Evolutionary conservation across 2,888 invertebrate genomes (phyloP).

Genomic region (Drosophila lutescens): DNA sequence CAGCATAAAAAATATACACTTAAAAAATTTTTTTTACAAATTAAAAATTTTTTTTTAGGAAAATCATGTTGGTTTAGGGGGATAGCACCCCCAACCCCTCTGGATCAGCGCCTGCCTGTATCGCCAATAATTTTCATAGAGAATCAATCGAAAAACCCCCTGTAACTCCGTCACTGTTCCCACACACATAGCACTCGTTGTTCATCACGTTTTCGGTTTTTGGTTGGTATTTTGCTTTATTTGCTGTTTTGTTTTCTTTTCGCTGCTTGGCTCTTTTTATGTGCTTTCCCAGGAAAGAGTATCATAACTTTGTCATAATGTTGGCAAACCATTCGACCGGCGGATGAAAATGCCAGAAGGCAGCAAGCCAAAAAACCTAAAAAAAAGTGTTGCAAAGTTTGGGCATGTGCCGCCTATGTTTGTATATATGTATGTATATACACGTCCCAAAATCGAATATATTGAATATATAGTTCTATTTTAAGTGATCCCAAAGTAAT

Average conservation of each 20-base stretch:
- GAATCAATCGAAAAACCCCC: not conserved
- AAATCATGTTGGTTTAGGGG: too few species aligned
- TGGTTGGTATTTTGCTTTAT: constrained; percentile 43
- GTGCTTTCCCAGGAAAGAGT: constrained; percentile 65
- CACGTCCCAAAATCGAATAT: too few species aligned
- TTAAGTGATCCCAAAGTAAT: too few species aligned
- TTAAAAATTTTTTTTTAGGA: too few species aligned
- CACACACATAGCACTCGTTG: constrained; percentile 21
- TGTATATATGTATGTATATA: too few species aligned
- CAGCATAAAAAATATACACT: too few species aligned
- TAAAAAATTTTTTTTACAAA: too few species aligned
- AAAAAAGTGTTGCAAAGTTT: constrained; percentile 38
- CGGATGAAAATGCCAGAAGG: constrained; percentile 44
- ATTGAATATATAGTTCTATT: too few species aligned
- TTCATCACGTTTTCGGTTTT: constrained; percentile 31
- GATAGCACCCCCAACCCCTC: not conserved
- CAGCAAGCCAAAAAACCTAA: constrained; percentile 56
- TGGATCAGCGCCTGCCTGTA: too few species aligned
- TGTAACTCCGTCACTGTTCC: not conserved
- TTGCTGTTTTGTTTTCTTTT: constrained; percentile 14
- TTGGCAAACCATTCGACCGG: constrained; percentile 58
- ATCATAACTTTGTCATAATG: constrained; percentile 72
- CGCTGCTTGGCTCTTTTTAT: constrained; percentile 26
- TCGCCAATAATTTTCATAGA: not conserved
- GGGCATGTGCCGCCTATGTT: constrained; percentile 15